A percentile compares a stretch with the other conserved stretches of the same genome.
Evolutionary conservation across 2,888 invertebrate species (phyloP).

Genomic region (Troilus luridus): DNA sequence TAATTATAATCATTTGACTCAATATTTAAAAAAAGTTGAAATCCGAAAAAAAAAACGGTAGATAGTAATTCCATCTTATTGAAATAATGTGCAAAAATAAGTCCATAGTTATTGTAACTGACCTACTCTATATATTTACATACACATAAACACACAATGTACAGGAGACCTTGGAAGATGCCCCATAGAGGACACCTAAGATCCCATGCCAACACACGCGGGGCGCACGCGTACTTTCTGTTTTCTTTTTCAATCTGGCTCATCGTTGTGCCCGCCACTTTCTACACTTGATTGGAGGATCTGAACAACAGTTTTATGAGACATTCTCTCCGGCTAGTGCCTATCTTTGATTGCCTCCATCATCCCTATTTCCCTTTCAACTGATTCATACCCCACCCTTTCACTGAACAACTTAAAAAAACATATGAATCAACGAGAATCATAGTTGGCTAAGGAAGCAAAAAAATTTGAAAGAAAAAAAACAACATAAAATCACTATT

Average conservation of each 20-base stretch:
- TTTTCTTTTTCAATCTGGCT: slow-evolving; percentile 36
- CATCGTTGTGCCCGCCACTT: slow-evolving; percentile 10
- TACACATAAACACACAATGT: too few species aligned
- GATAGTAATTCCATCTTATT: too few species aligned
- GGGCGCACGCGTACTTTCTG: neutral
- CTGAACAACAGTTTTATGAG: slow-evolving; percentile 32
- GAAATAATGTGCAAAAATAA: too few species aligned
- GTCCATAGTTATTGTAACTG: too few species aligned
- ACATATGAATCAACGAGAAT: too few species aligned
- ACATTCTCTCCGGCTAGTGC: neutral
- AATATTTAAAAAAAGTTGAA: too few species aligned
- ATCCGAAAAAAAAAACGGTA: too few species aligned
- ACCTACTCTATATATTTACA: too few species aligned
- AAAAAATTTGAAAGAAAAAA: too few species aligned
- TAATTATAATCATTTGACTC: too few species aligned
- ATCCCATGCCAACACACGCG: neutral
- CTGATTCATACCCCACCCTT: neutral
- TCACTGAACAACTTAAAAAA: neutral
- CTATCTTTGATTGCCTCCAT: slow-evolving; percentile 3
- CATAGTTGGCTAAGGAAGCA: too few species aligned
- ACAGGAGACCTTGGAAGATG: neutral
- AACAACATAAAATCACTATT: too few species aligned
- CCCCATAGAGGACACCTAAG: neutral
- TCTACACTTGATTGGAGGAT: slow-evolving; percentile 47
- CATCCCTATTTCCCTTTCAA: neutral